phyloP scores from a whole-genome alignment of 2,113 vertebrate genomes.

The Tetrao urogallus region DNA sequence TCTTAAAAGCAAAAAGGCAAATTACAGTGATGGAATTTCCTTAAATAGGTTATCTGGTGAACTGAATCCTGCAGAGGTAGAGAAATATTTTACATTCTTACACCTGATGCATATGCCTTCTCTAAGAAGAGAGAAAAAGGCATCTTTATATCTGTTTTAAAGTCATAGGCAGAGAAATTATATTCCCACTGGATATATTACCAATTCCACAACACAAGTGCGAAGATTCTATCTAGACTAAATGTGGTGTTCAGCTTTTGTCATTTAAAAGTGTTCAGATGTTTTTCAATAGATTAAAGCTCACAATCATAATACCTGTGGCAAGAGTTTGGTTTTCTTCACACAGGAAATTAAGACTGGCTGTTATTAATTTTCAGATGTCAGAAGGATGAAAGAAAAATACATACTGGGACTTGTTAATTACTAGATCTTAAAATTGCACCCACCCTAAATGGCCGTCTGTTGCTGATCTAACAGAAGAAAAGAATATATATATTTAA shows the following conservation, averaged over 20 bases:
- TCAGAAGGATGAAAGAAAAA: constrained; percentile 21
- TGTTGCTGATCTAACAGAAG: constrained; percentile 32
- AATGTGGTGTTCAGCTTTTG: constrained; percentile 40
- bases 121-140: too few species aligned
- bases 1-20: constrained; percentile 75
- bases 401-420: constrained; percentile 52
- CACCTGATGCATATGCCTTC: constrained; percentile 23
- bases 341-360: constrained; percentile 70
- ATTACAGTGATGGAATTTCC: constrained; percentile 72
- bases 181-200: constrained; percentile 29
- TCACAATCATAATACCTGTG: not conserved
- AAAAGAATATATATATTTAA: not conserved
- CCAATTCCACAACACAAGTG: not conserved
- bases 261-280: constrained; percentile 46
- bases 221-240: constrained; percentile 43
- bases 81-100: constrained; percentile 42
- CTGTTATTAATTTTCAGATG: constrained; percentile 56
- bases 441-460: constrained; percentile 26
- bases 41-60: constrained; percentile 74
- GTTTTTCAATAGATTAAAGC: not conserved
- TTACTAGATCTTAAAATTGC: constrained; percentile 60
- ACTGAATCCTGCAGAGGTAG: constrained; percentile 63
- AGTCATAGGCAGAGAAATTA: constrained; percentile 3
- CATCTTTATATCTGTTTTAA: constrained; percentile 10
- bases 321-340: constrained; percentile 40